phyloP scores from a whole-genome alignment of 2,797 vertebrate genomes.

The Petrocephalus schoutedeni region DNA sequence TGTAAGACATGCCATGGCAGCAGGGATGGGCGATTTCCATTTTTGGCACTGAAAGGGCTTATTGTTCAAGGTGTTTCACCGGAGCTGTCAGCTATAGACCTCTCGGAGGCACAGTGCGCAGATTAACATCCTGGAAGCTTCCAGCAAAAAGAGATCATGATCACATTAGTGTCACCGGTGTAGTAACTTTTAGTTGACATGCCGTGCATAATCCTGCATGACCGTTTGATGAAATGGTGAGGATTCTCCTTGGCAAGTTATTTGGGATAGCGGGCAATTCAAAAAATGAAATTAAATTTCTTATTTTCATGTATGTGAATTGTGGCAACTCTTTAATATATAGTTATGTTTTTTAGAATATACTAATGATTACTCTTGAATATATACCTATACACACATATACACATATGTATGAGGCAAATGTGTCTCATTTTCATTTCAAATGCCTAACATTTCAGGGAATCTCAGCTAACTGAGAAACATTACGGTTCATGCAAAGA shows the following conservation, averaged over 20 bases:
- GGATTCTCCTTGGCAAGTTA: neutral
- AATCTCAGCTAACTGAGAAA: neutral
- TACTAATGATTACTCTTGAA: neutral
- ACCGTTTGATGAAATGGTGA: conserved; percentile 13
- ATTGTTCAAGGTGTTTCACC: conserved; percentile 22
- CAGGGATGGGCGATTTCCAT: conserved; percentile 7
- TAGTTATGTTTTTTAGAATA: neutral
- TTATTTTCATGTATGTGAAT: neutral
- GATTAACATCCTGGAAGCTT: conserved; percentile 23
- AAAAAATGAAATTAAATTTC: neutral
- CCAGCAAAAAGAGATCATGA: conserved; percentile 15
- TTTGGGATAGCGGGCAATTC: neutral
- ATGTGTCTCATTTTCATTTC: neutral
- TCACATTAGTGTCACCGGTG: conserved; percentile 22
- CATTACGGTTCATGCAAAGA: neutral
- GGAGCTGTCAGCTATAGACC: conserved; percentile 23
- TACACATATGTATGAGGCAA: neutral
- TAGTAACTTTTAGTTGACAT: conserved; percentile 10
- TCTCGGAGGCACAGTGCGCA: neutral
- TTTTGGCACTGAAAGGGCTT: neutral
- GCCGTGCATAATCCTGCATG: neutral
- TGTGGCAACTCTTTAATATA: neutral
- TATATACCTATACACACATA: neutral
- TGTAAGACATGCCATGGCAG: conserved; percentile 39
- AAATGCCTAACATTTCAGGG: neutral